These are phyloP conservation scores for Drosophila pseudotakahashii DNA, from an alignment of 2,888 invertebrate species.

Conservation along the genomic window DNA sequence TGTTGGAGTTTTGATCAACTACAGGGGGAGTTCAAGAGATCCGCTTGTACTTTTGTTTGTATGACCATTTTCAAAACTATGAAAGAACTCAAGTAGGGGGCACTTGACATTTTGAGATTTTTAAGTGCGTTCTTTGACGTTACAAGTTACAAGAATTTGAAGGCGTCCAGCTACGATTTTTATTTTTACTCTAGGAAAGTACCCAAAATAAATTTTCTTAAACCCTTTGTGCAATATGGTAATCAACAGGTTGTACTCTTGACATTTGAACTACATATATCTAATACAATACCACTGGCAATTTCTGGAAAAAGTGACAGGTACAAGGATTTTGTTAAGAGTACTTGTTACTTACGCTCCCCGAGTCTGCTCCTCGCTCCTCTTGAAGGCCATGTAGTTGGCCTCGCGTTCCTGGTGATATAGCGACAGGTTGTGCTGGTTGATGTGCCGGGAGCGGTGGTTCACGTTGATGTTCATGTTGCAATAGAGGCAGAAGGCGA, in stretches of 20 bases:
- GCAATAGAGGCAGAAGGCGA: slow-evolving; percentile 77
- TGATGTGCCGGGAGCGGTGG: slow-evolving; percentile 45
- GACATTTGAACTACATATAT: too few relatives aligned
- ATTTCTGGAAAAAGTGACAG: background rate
- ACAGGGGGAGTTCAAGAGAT: background rate
- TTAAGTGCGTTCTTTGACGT: too few relatives aligned
- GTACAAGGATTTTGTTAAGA: background rate
- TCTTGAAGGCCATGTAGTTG: slow-evolving; percentile 72
- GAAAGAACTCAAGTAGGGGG: too few relatives aligned
- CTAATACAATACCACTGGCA: too few relatives aligned
- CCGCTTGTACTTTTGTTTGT: background rate
- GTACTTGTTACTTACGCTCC: slow-evolving; percentile 41
- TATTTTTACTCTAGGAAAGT: too few relatives aligned
- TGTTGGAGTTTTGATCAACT: background rate
- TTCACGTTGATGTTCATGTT: slow-evolving; percentile 63
- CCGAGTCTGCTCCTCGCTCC: slow-evolving; percentile 51
- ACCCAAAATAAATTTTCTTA: too few relatives aligned
- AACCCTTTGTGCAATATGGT: too few relatives aligned
- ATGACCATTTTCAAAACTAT: too few relatives aligned
- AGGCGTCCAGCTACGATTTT: too few relatives aligned
- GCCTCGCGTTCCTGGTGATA: slow-evolving; percentile 76
- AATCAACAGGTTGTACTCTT: too few relatives aligned
- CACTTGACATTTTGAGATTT: too few relatives aligned
- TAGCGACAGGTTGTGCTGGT: slow-evolving; percentile 67
- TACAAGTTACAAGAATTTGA: too few relatives aligned